Evolutionary conservation across 2,797 vertebrate genomes (phyloP), one percentile per base, ranked within the genome.

Genomic region (Masticophis lateralis): DNA sequence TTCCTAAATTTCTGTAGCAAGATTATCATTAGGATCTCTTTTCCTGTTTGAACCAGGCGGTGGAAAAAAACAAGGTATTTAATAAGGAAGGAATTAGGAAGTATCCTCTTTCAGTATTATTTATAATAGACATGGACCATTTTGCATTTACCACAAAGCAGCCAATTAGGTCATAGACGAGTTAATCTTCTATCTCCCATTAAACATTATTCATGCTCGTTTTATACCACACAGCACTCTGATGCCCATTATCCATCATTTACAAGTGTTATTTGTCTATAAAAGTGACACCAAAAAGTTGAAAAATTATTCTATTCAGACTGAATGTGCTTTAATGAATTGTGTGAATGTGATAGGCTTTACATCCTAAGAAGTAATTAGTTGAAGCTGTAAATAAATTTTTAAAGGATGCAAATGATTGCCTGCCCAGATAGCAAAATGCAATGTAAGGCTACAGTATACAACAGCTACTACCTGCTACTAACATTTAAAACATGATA

Each of bases 211-310:
- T 98, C 98, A 98, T 95, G 95, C 95, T 96, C 95, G 86, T 97
- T 97, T 98, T 96, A 98, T 96, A 97, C 96, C 95, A 96, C 90
- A 37, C 94, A 93, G 97, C 97, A 97, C 97, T 97, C 97, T 97
- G 97, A 93, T 96, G 95, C 95, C 97, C 97, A 98, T 98, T 98
- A 98, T 97, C 97, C 97, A 98, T 98, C 97, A 98, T 97, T 98
- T 98, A 98, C 96, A 97, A 98, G 97, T 98, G 97, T 97, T 98
- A 97, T 97, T 98, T 98, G 98, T 98, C 97, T 97, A 98, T 98
- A 98, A 98, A 98, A 98, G 96, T 98, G 98, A 98, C 98, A 98
- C 97, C 97, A 97, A 98, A 98, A 97, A 98, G 97, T 98, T 98
- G 98, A 98, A 98, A 98, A 98, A 98, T 97, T 92, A 96, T 98